phyloP scores from a whole-genome alignment of 2,888 invertebrate genomes.

The Cancer borealis region DNA sequence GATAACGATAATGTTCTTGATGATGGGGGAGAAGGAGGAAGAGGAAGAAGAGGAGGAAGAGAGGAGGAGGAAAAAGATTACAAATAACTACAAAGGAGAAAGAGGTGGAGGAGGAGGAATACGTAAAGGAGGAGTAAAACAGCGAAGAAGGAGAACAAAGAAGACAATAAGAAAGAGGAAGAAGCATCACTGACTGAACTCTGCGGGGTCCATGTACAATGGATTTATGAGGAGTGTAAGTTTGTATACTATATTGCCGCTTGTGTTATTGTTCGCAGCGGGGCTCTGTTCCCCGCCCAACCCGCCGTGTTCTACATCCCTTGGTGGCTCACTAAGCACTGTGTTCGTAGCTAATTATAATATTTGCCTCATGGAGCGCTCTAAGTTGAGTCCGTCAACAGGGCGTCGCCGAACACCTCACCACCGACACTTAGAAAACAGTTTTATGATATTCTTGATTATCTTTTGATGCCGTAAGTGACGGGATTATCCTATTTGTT shows the following conservation, averaged over 20 bases:
- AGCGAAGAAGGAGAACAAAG: neutral
- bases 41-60: neutral
- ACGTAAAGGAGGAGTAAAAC: neutral
- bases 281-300: neutral
- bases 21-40: neutral
- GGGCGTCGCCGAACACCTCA: neutral
- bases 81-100: no score
- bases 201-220: neutral
- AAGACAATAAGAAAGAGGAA: neutral
- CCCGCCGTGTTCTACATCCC: conserved; percentile 5
- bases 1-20: neutral
- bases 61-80: neutral
- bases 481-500: neutral
- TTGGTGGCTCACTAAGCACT: neutral
- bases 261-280: neutral
- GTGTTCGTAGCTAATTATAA: conserved; percentile 1
- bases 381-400: neutral
- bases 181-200: neutral
- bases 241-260: neutral
- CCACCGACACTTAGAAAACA: neutral
- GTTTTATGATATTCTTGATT: neutral
- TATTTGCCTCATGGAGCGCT: conserved; percentile 20
- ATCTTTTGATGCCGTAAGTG: neutral
- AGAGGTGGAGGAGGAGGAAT: neutral
- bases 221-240: conserved; percentile 10